Base-by-base conservation (phyloP, 2,888 invertebrate genomes). In the Sinhomidia bicolor region DNA sequence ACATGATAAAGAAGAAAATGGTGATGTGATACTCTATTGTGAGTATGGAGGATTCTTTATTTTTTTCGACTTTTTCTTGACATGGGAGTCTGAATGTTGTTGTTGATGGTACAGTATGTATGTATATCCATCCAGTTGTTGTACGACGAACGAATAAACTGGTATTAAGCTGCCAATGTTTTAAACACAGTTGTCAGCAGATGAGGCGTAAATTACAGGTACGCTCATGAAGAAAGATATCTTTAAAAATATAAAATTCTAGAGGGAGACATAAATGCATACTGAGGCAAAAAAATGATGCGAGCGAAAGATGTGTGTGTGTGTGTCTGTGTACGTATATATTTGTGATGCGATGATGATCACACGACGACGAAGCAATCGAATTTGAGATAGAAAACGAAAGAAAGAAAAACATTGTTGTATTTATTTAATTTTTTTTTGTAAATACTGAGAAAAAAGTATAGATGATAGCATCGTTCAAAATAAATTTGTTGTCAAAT, bases 181-280 rank as follows among this genome's bases (percentile, higher is more conserved):
- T 88, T 88, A 83, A 88, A 88, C 88, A 88, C 65, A 88, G 88
- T 88, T 88, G 88, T 88, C 88, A 88, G 88, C 88, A 88, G 88
- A 88, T 88, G 88, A 88, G 88, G 88, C 88, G 88, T 88, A 88
- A 88, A 88, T 88, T 88, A 88, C 88, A 88, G 88, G 88, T 88
- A 78, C 83, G 83, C 68, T 78, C 88, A 78, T 44, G 82, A 82
- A 88, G 26, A 47, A 32, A 54, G 78, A 88, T n/a, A n/a, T n/a
- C n/a, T n/a, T n/a, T 88, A 82, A 88, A 88, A 88, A 88, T 88
- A 78, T 17, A 54, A 17, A 7, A 54, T 12, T 7, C 26, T 9
- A 26, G 60, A 23, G 23, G 14, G 60, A 62, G 29, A 26, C 2
- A n/a, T 23, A 62, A 10, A 17, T 3, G 57, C 17, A 17, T 7